A percentile compares a stretch with the other conserved stretches of the same genome.
phyloP scores from a whole-genome alignment of 2,888 invertebrate species.

The Scrobipalpa atriplicella region DNA sequence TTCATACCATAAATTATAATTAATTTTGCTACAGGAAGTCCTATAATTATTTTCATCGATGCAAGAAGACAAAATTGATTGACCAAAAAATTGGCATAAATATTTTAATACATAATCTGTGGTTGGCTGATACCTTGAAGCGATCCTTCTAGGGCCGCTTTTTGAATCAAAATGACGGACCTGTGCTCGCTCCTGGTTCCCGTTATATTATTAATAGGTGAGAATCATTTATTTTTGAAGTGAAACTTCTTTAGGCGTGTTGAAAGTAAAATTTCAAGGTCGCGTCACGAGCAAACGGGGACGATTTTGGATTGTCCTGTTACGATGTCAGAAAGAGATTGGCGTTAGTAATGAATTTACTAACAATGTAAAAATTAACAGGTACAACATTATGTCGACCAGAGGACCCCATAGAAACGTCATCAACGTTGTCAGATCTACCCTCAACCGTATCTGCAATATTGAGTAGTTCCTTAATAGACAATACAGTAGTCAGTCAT shows the following conservation, averaged over 20 bases:
- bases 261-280: no score
- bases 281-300: no score
- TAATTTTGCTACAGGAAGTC: slow-evolving; percentile 37
- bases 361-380: slow-evolving; percentile 21
- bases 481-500: neutral
- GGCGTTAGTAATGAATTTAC: no score
- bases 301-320: no score
- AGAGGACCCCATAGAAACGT: slow-evolving; percentile 17
- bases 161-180: slow-evolving; percentile 48
- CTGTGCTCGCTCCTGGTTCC: slow-evolving; percentile 41
- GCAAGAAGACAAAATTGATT: slow-evolving; percentile 47
- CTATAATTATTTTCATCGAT: slow-evolving; percentile 45
- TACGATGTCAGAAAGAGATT: no score
- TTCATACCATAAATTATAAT: neutral
- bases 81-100: slow-evolving; percentile 47
- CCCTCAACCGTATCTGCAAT: slow-evolving; percentile 6
- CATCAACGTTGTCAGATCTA: slow-evolving; percentile 5
- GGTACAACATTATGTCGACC: slow-evolving; percentile 32
- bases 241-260: neutral
- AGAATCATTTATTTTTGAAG: slow-evolving; percentile 34
- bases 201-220: slow-evolving; percentile 49
- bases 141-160: slow-evolving; percentile 53
- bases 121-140: slow-evolving; percentile 39
- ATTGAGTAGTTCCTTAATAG: neutral
- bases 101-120: slow-evolving; percentile 30